Conservation (phyloP, 1,140 invertebrate species). For the Antheraea mylitta region DNA sequence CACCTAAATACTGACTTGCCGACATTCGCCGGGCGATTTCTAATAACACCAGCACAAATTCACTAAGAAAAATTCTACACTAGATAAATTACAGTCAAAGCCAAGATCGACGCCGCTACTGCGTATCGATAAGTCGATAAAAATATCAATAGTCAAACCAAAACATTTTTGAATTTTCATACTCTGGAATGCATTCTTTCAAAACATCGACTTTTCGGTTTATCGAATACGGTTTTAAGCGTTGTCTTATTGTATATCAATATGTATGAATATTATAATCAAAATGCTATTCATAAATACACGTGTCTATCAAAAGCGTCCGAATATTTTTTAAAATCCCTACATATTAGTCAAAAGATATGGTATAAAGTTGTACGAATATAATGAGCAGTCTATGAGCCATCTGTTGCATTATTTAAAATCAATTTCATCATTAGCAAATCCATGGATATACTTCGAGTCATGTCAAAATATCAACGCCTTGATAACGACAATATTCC, state of each 20-base stretch:
- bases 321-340: slow-evolving; percentile 8
- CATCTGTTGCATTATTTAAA: not conserved
- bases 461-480: too few relatives aligned
- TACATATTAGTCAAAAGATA: slow-evolving; percentile 1
- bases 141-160: not conserved
- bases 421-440: not conserved
- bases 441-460: not conserved
- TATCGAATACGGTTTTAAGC: slow-evolving; percentile 20
- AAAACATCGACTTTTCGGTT: slow-evolving; percentile 16
- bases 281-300: slow-evolving; percentile 15
- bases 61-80: slow-evolving; percentile 52
- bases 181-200: slow-evolving; percentile 44
- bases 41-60: slow-evolving; percentile 26
- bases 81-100: slow-evolving; percentile 63
- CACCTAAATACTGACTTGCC: slow-evolving; percentile 72
- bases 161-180: slow-evolving; percentile 5
- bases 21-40: slow-evolving; percentile 41
- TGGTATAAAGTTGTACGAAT: not conserved
- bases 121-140: slow-evolving; percentile 12
- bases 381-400: slow-evolving; percentile 7
- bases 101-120: slow-evolving; percentile 32
- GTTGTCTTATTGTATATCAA: slow-evolving; percentile 22
- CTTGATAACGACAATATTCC: too few relatives aligned
- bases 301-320: slow-evolving; percentile 25
- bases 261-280: slow-evolving; percentile 13